A percentile compares a stretch with the other conserved stretches of the same genome.
phyloP scores from a whole-genome alignment of 2,888 invertebrate genomes.

The Melinaea menophilus region DNA sequence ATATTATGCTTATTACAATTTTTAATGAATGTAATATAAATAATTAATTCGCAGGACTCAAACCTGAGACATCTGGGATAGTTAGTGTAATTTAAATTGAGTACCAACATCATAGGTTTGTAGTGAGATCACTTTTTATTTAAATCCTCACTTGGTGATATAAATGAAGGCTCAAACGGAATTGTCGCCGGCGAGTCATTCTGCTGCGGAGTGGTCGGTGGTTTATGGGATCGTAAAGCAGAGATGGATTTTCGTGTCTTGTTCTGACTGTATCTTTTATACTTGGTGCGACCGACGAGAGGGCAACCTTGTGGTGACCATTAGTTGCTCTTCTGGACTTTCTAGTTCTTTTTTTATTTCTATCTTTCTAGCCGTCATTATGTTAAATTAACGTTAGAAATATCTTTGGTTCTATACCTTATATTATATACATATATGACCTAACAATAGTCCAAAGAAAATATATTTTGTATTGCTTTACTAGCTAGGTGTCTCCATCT shows the following conservation, averaged over 20 bases:
- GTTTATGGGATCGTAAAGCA: slow-evolving; percentile 68
- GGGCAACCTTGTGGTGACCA: slow-evolving; percentile 25
- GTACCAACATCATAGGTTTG: neutral
- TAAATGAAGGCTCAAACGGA: slow-evolving; percentile 14
- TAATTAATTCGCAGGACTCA: too few relatives aligned
- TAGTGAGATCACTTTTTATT: neutral
- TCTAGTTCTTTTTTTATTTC: too few relatives aligned
- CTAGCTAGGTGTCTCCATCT: slow-evolving; percentile 15
- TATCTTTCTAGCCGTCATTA: too few relatives aligned
- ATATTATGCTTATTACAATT: too few relatives aligned
- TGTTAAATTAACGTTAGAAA: too few relatives aligned
- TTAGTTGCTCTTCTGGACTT: too few relatives aligned
- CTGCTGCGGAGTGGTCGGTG: slow-evolving; percentile 45
- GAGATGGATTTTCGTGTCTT: slow-evolving; percentile 57
- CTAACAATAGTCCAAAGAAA: neutral
- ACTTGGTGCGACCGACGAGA: slow-evolving; percentile 31
- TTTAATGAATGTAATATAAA: too few relatives aligned
- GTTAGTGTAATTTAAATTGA: too few relatives aligned
- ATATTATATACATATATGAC: too few relatives aligned
- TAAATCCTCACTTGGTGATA: neutral
- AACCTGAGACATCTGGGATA: too few relatives aligned
- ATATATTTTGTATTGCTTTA: neutral
- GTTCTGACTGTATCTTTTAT: slow-evolving; percentile 45
- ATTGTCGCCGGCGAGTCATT: slow-evolving; percentile 28
- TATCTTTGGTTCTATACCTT: too few relatives aligned